A percentile compares a stretch with the other conserved stretches of the same genome.
These are phyloP conservation scores for Pammene aurita DNA, from an alignment of 2,888 invertebrate genomes.

Conservation along the genomic window DNA sequence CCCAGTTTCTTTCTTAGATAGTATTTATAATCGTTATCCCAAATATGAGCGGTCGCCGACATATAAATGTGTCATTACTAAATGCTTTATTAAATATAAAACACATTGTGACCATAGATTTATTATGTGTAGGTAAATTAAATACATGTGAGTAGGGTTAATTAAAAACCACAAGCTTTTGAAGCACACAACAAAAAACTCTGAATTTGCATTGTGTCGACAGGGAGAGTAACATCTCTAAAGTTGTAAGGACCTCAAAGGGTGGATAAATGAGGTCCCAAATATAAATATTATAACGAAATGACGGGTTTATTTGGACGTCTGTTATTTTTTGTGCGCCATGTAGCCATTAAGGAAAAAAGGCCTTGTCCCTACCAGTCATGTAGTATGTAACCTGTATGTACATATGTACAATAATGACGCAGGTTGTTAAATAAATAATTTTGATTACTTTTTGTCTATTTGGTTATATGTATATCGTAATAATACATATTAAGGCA, in stretches of 20 bases:
- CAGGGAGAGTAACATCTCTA: slow-evolving; percentile 5
- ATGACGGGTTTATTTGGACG: background rate
- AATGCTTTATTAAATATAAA: too few species aligned
- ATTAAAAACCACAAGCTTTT: slow-evolving; percentile 31
- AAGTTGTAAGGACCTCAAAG: slow-evolving; percentile 11
- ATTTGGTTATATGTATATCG: too few species aligned
- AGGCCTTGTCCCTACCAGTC: background rate
- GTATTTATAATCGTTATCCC: too few species aligned
- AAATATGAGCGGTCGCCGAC: too few species aligned
- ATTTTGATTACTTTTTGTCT: too few species aligned
- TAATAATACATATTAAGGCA: too few species aligned
- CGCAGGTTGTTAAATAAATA: too few species aligned
- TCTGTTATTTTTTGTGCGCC: background rate
- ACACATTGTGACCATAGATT: background rate
- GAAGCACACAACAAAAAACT: slow-evolving; percentile 13
- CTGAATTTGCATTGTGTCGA: slow-evolving; percentile 14
- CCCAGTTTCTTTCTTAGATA: too few species aligned
- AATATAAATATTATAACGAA: slow-evolving; percentile 45
- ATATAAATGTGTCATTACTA: background rate
- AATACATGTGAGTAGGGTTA: background rate
- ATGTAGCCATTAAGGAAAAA: background rate
- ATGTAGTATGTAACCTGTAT: too few species aligned
- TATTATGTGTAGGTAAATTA: background rate
- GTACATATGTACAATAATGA: too few species aligned
- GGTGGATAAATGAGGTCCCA: slow-evolving; percentile 41